Base-by-base conservation (phyloP, 2,797 vertebrate species). In the Lemur catta region DNA sequence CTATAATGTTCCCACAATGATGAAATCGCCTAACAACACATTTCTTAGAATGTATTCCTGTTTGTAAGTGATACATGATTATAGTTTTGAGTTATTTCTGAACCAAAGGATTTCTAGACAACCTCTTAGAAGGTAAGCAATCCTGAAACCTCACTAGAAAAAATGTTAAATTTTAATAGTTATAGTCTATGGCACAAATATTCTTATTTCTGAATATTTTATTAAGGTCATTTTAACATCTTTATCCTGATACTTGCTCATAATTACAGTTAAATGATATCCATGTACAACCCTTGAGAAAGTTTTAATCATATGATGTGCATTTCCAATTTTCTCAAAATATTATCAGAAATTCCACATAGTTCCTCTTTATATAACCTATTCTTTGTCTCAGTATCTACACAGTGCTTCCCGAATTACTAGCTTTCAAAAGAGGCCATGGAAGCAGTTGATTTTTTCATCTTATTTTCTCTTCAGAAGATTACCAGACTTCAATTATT, bases 81-180 rank as follows among this genome's bases (percentile, higher is more conserved):
- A 10, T 69, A 22, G 43, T 91, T 91, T 38, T 82, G 43, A 81
- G 38, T 96, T 52, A 79, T 92, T 94, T 93, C 43, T 52, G 30
- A 69, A 74, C 2, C 22, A 81, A 65, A 7, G 15, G 4, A 80
- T 59, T 46, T 18, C 35, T 86, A 67, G 17, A 69, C 10, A 75
- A 20, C 17, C 2, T 91, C 4, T 14, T 76, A 65, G 35, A 76
- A 92, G 30, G 14, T 72, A 88, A 94, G 52, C 1, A 26, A 52
- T 24, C 14, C 7, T 55, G 30, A 86, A 94, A 57, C 1, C 1
- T 88, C 35, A 75, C 41, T 57, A 50, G 15, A 26, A 59, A 14
- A 67, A 89, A 69, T 79, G 38, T 3, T 79, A 79, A 76, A 46
- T 84, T 91, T 89, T 84, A 78, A 50, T 92, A 76, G 48, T 65